These are phyloP conservation scores for Anarsia innoxiella DNA, from an alignment of 2,888 invertebrate genomes.

Conservation along the genomic window DNA sequence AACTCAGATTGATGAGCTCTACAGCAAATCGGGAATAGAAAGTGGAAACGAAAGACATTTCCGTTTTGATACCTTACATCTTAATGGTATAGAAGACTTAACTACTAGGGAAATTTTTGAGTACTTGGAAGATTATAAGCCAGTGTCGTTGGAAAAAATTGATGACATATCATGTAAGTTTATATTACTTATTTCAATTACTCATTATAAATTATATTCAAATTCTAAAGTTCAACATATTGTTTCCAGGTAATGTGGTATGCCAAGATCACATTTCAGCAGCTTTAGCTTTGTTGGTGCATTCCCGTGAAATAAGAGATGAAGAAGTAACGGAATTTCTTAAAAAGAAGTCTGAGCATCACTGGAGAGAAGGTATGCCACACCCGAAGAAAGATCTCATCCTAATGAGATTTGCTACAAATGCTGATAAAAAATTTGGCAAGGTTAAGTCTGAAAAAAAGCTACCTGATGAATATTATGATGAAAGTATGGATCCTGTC, in stretches of 20 bases:
- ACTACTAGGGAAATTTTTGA: constrained; percentile 85
- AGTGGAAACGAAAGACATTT: constrained; percentile 77
- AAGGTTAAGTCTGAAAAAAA: constrained; percentile 38
- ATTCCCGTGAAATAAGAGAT: constrained; percentile 68
- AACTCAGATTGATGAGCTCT: constrained; percentile 64
- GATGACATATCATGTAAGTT: constrained; percentile 84
- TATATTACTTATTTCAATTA: neutral
- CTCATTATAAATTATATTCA: neutral
- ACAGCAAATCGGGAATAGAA: constrained; percentile 58
- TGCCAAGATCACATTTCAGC: constrained; percentile 77
- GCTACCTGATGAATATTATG: constrained; percentile 32
- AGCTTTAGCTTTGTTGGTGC: constrained; percentile 74
- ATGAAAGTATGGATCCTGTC: constrained; percentile 36
- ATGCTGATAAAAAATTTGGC: constrained; percentile 81
- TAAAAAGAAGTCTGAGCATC: constrained; percentile 76
- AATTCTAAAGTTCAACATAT: neutral
- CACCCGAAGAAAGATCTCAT: constrained; percentile 80
- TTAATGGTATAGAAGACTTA: constrained; percentile 84
- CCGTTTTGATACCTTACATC: constrained; percentile 83
- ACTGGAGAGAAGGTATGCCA: constrained; percentile 83
- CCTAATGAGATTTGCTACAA: constrained; percentile 84
- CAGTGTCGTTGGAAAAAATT: constrained; percentile 88
- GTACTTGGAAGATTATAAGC: constrained; percentile 85
- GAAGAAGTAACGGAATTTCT: constrained; percentile 52
- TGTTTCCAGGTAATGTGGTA: constrained; percentile 77